Percentiles rank a stretch among this genome's conserved stretches.
phyloP scores from a whole-genome alignment of 1,140 invertebrate genomes.

The Stenopsyche tienmushanensis region DNA sequence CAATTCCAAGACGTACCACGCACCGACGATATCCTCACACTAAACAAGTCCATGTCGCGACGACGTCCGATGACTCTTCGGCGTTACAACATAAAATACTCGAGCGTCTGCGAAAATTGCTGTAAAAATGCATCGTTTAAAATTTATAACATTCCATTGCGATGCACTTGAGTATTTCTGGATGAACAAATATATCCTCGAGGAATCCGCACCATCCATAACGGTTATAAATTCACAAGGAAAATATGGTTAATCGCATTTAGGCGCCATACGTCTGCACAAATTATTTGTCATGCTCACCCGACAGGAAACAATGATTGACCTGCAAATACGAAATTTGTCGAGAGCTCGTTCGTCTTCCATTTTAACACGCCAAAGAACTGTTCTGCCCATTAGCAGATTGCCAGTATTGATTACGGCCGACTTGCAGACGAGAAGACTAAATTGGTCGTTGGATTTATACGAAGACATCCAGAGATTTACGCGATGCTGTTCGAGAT shows the following conservation, averaged over 20 bases:
- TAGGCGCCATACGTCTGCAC: neutral
- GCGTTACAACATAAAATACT: neutral
- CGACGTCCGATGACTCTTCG: neutral
- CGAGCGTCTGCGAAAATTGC: neutral
- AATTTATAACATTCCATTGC: slow-evolving; percentile 18
- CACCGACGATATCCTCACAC: neutral
- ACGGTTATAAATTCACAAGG: neutral
- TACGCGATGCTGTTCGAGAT: too few species aligned
- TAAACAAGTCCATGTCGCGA: neutral
- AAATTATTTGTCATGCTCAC: neutral
- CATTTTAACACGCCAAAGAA: too few species aligned
- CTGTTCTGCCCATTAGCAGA: too few species aligned
- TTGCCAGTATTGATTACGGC: too few species aligned
- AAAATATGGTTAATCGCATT: neutral
- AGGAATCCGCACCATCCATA: slow-evolving; percentile 12
- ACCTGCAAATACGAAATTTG: too few species aligned
- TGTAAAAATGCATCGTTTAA: slow-evolving; percentile 3
- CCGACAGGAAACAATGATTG: too few species aligned
- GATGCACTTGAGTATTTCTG: slow-evolving; percentile 8
- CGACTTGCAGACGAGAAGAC: too few species aligned
- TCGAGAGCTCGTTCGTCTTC: too few species aligned
- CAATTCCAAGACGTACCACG: too few species aligned
- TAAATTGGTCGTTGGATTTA: too few species aligned
- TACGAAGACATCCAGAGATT: too few species aligned
- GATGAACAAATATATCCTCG: slow-evolving; percentile 6